Evolutionary conservation across 37 sponge, comb jelly and placozoan species (phyloP).

Genomic region (Cliona cf. orientalis): DNA sequence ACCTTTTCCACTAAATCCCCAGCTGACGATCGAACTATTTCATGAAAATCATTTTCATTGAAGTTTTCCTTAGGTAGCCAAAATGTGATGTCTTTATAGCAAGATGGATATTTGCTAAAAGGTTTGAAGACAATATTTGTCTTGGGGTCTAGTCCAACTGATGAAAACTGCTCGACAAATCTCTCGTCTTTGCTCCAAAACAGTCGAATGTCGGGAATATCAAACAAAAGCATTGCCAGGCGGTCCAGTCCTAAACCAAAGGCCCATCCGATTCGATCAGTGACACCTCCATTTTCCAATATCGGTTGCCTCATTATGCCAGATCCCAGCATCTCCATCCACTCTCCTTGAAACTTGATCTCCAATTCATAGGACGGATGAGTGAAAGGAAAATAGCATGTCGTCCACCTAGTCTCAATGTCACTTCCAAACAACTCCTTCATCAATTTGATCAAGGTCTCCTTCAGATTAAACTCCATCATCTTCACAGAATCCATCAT

Average conservation of each 20-base stretch:
- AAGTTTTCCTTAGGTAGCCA: too few species aligned
- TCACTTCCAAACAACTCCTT: constrained; percentile 77
- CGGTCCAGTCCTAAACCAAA: constrained; percentile 97
- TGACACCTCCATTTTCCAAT: constrained; percentile 55
- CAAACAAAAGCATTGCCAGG: constrained; percentile 91
- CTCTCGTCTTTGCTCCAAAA: constrained; percentile 89
- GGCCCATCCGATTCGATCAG: constrained; percentile 87
- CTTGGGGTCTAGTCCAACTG: constrained; percentile 31
- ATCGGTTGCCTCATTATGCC: constrained; percentile 89
- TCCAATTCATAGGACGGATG: constrained; percentile 97
- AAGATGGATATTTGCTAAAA: too few species aligned
- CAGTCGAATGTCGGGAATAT: constrained; percentile 91
- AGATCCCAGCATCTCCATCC: constrained; percentile 95
- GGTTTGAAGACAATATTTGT: too few species aligned
- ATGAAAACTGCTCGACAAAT: constrained; percentile 81
- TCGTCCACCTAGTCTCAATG: constrained; percentile 71
- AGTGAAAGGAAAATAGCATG: constrained; percentile 90
- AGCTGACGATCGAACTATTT: too few species aligned
- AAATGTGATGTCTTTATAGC: too few species aligned
- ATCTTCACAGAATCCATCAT: constrained; percentile 77
- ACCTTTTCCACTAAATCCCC: too few species aligned
- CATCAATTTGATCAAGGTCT: constrained; percentile 68
- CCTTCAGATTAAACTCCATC: constrained; percentile 75
- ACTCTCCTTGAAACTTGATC: constrained; percentile 83
- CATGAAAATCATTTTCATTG: too few species aligned